A percentile compares a stretch with the other conserved stretches of the same genome.
Evolutionary conservation across 2,113 vertebrate genomes (phyloP).

Genomic region (Urocynchramus pylzowi): DNA sequence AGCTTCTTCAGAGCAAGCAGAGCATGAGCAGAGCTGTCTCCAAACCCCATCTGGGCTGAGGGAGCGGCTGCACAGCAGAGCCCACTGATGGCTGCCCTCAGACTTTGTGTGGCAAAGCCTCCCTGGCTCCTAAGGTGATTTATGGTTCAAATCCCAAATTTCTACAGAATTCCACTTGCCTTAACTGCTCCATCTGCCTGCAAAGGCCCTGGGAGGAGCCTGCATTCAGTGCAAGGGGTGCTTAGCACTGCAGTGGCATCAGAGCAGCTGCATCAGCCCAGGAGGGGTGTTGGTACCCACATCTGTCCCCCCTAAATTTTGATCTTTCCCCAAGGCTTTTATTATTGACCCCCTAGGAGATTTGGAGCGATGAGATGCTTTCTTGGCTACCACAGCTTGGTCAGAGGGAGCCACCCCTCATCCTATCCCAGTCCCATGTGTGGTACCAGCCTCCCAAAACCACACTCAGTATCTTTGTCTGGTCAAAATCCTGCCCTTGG

Average conservation of each 20-base stretch:
- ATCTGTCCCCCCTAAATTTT: background rate
- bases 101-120: background rate
- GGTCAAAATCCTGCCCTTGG: background rate
- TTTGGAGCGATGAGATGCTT: background rate
- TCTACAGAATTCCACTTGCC: background rate
- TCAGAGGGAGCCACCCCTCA: background rate
- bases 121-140: background rate
- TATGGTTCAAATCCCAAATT: background rate
- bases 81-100: background rate
- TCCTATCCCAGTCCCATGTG: rapidly evolving
- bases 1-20: background rate
- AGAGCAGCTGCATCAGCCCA: background rate
- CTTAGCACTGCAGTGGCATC: rapidly evolving
- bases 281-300: background rate
- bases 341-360: background rate
- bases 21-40: background rate
- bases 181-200: background rate
- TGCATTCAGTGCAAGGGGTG: background rate
- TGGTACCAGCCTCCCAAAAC: background rate
- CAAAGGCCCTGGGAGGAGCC: background rate
- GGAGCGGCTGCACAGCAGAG: rapidly evolving
- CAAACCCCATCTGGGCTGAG: background rate
- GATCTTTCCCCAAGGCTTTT: background rate
- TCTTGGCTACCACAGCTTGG: background rate
- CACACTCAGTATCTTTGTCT: background rate